A percentile compares a stretch with the other conserved stretches of the same genome.
Conservation (phyloP, 2,888 invertebrate species). For the Xanthorhoe designata region DNA sequence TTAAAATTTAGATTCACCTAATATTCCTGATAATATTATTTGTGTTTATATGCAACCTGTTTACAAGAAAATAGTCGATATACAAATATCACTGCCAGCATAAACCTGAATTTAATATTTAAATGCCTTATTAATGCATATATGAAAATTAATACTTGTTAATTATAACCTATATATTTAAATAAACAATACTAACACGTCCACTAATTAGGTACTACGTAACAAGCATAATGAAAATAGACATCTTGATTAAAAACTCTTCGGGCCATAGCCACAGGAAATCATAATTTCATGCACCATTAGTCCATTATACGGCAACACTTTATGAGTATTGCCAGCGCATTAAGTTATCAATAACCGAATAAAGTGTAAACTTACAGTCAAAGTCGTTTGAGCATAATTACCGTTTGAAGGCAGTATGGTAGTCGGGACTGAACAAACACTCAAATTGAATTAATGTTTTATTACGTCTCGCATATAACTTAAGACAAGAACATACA, state of each 20-base stretch:
- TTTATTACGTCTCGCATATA: slow-evolving; percentile 39
- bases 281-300: slow-evolving; percentile 12
- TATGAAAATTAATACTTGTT: background rate
- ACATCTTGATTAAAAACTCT: background rate
- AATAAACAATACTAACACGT: background rate
- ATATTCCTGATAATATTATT: too few relatives aligned
- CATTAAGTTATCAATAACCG: slow-evolving; percentile 36
- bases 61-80: too few relatives aligned
- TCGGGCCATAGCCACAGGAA: background rate
- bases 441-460: slow-evolving; percentile 46
- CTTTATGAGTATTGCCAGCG: slow-evolving; percentile 27
- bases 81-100: too few relatives aligned
- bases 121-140: background rate
- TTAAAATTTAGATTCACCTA: too few relatives aligned
- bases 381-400: slow-evolving; percentile 19
- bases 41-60: too few relatives aligned
- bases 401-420: slow-evolving; percentile 34
- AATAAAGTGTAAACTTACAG: slow-evolving; percentile 24
- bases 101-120: too few relatives aligned
- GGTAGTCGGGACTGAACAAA: slow-evolving; percentile 37
- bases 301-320: slow-evolving; percentile 26
- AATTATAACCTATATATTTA: background rate
- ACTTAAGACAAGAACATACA: slow-evolving; percentile 4
- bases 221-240: background rate
- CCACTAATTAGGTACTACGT: background rate